Evolutionary conservation across 2,888 invertebrate species (phyloP).

Genomic region (Heliconius erato): DNA sequence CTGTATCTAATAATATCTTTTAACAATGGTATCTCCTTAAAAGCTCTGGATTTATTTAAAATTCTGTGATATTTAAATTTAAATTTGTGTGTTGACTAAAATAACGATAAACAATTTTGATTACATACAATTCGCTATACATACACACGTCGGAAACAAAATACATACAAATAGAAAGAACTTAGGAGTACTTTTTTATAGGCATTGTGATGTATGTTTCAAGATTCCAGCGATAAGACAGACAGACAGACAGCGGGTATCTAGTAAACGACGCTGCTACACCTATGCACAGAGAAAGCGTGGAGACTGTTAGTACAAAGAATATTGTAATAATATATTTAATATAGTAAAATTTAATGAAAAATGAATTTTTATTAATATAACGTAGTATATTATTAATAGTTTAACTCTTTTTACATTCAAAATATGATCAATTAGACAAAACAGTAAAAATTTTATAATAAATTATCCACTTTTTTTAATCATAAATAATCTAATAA

Average conservation of each 20-base stretch:
- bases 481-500: not conserved
- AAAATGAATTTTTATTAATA: not conserved
- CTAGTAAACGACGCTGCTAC: constrained; percentile 72
- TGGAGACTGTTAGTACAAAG: constrained; percentile 54
- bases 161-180: constrained; percentile 55
- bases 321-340: not conserved
- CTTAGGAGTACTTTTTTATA: constrained; percentile 65
- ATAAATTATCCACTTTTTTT: too few relatives aligned
- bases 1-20: not conserved
- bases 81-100: not conserved
- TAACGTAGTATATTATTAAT: too few relatives aligned
- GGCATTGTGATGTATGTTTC: constrained; percentile 69
- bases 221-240: constrained; percentile 75
- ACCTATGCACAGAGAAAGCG: constrained; percentile 54
- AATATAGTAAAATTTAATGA: not conserved
- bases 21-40: not conserved
- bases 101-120: not conserved
- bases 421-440: too few relatives aligned
- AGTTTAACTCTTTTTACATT: too few relatives aligned
- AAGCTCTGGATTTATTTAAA: not conserved
- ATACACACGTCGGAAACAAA: constrained; percentile 46
- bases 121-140: constrained; percentile 28
- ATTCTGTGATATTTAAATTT: too few relatives aligned
- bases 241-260: constrained; percentile 70
- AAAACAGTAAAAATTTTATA: too few relatives aligned